Evolutionary conservation across 2,113 vertebrate genomes (phyloP).

Genomic region (Phasianus colchicus): DNA sequence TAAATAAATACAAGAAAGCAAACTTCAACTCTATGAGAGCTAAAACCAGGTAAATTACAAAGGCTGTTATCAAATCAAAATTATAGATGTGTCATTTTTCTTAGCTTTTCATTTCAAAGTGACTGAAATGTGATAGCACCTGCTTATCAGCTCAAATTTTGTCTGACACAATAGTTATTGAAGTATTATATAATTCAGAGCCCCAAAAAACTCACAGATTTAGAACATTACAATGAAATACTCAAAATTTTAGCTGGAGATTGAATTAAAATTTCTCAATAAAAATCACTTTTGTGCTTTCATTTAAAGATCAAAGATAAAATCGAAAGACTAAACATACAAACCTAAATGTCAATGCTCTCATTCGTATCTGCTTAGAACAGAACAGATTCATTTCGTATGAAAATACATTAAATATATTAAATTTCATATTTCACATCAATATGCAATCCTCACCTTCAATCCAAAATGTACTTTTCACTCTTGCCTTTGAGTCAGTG

Average conservation of each 20-base stretch:
- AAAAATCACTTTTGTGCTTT: neutral
- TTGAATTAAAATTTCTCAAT: neutral
- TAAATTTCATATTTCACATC: neutral
- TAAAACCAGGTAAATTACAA: neutral
- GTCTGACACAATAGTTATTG: neutral
- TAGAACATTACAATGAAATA: neutral
- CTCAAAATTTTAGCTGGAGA: neutral
- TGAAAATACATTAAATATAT: neutral
- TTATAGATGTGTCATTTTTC: neutral
- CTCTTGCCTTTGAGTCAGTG: neutral
- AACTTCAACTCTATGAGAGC: neutral
- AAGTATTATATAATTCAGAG: neutral
- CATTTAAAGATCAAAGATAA: neutral
- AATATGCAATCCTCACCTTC: neutral
- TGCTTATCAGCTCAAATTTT: neutral
- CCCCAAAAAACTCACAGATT: neutral
- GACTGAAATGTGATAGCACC: neutral
- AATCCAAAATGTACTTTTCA: neutral
- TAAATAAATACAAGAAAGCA: neutral
- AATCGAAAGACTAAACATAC: neutral
- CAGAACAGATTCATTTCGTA: neutral
- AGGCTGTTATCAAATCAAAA: neutral
- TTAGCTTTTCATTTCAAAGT: neutral
- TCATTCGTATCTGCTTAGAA: neutral
- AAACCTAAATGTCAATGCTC: neutral